phyloP scores from a whole-genome alignment of 2,113 vertebrate species.

The zebrafish (Danio rerio) region DNA sequence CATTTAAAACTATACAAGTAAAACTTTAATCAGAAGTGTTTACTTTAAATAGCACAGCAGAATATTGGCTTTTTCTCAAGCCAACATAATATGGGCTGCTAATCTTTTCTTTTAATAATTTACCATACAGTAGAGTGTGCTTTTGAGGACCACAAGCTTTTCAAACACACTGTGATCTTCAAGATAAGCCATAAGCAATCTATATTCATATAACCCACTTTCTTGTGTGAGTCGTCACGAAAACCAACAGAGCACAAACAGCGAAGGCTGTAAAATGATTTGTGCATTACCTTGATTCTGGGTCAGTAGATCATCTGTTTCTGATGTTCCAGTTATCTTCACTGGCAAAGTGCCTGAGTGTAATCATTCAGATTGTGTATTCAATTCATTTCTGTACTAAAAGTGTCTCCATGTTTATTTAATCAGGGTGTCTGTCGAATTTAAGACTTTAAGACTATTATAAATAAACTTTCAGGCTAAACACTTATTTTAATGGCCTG shows the following conservation, averaged over 20 bases:
- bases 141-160: background rate
- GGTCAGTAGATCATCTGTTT: slow-evolving; percentile 3
- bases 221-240: background rate
- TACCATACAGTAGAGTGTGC: background rate
- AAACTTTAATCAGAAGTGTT: too few species aligned
- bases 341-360: background rate
- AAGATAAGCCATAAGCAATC: background rate
- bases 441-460: too few species aligned
- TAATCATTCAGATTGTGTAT: background rate
- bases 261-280: background rate
- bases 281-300: slow-evolving; percentile 4
- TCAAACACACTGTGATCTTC: background rate
- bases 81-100: too few species aligned
- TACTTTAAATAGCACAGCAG: too few species aligned
- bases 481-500: too few species aligned
- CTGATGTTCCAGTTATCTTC: slow-evolving; percentile 10
- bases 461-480: too few species aligned
- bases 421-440: background rate
- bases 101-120: background rate
- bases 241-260: slow-evolving; percentile 2
- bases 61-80: too few species aligned
- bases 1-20: too few species aligned
- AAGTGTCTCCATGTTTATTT: background rate
- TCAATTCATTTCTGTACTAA: background rate
- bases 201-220: slow-evolving; percentile 5